Evolutionary conservation across 2,113 vertebrate genomes (phyloP), one percentile per base, ranked within the genome.

Genomic region (Octodon degus): DNA sequence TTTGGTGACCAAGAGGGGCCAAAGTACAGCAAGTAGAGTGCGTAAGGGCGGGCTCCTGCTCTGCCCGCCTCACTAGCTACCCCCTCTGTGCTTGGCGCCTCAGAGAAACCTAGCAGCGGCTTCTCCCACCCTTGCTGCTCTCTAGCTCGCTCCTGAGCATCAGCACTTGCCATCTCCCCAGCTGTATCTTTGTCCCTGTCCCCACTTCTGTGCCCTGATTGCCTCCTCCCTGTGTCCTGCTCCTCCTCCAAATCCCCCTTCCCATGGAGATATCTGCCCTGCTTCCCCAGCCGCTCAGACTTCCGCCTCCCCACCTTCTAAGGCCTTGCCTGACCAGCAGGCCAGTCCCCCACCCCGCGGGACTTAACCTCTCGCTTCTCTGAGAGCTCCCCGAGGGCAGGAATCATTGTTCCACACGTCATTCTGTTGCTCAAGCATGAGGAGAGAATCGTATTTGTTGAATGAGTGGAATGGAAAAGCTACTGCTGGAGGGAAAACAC

Each of bases 1-100:
- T 89, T 96, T 79, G 24, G 16, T 86, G 79, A 79, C 24, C 74
- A 67, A 89, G 77, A 93, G 34, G 91, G 79, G 32, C 94, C 40
- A 40, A n/a, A 90, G 17, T 27, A 53, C 14, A 37, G 8, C 2
- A 47, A 47, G 50, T 24, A 11, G 67, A 53, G 34, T 17, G 27
- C 32, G 16, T 32, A 10, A 37, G 30, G 74, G 32, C 3, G 20
- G 74, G 19, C 47, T 95, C 90, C 19, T 37, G 14, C 4, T 5
- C 34, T 50, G 53, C 32, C 83, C 3, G 0, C 24, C 84, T 27
- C 19, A 32, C 25, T 2, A 7, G 20, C 55, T 25, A 53, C 7
- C 37, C 40, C 60, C 10, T 25, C 37, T n/a, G 14, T 14, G 25
- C 83, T 60, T 32, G 58, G 65, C 47, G 12, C 37, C 32, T 40